phyloP scores from a whole-genome alignment of 2,797 vertebrate genomes.

The Luscinia luscinia region DNA sequence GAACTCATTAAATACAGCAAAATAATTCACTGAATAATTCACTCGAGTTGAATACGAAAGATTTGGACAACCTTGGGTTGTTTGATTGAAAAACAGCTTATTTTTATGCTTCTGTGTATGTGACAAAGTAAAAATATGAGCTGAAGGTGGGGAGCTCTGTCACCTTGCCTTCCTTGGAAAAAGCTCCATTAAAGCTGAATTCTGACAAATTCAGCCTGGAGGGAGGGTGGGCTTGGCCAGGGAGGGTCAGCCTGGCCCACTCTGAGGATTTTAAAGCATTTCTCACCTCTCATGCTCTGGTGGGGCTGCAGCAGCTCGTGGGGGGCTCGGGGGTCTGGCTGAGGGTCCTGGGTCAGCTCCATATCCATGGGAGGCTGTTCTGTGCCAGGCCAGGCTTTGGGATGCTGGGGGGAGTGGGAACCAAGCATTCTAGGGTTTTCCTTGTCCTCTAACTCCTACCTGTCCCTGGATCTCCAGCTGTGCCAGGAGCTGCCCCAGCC shows the following conservation, averaged over 20 bases:
- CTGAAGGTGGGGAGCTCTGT: constrained; percentile 11
- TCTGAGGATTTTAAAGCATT: fast-evolving
- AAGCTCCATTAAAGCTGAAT: background rate
- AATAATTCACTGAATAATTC: constrained; percentile 65
- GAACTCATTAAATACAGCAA: constrained; percentile 61
- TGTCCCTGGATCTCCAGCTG: background rate
- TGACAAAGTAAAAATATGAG: constrained; percentile 28
- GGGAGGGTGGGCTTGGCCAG: background rate
- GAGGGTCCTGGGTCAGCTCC: background rate
- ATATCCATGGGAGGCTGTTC: fast-evolving
- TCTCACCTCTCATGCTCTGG: background rate
- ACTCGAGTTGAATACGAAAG: constrained; percentile 5
- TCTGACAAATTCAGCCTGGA: background rate
- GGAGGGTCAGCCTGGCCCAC: background rate
- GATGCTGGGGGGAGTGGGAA: background rate
- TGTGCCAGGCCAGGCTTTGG: background rate
- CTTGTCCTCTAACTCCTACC: background rate
- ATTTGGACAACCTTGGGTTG: constrained; percentile 48
- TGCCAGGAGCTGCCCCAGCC: background rate
- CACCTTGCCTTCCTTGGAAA: background rate
- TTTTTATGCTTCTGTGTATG: constrained; percentile 28
- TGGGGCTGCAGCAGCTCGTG: background rate
- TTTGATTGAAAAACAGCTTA: constrained; percentile 58
- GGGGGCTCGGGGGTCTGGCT: background rate
- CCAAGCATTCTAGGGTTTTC: background rate